Percentiles rank a stretch among this genome's conserved stretches.
These are phyloP conservation scores for Strigops habroptila DNA, from an alignment of 2,113 vertebrate species.

Conservation along the genomic window DNA sequence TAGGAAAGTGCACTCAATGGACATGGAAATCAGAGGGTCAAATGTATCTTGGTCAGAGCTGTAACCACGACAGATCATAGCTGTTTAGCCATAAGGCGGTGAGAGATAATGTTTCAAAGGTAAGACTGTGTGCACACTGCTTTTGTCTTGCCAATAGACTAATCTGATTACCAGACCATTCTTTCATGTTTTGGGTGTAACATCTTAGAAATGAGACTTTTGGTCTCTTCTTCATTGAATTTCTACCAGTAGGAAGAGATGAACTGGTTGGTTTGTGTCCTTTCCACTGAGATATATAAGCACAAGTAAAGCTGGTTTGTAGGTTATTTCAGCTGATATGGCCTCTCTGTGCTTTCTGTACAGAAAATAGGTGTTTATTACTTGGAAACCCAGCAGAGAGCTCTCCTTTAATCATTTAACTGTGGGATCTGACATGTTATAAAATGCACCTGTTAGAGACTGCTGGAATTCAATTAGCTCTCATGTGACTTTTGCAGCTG, in stretches of 20 bases:
- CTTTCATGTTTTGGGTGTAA: not conserved
- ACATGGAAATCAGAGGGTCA: not conserved
- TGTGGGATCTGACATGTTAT: constrained; percentile 56
- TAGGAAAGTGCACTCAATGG: not conserved
- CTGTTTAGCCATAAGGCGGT: not conserved
- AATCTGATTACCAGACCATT: not conserved
- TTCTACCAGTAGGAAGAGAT: not conserved
- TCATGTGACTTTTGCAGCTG: constrained; percentile 54
- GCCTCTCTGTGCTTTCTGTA: not conserved
- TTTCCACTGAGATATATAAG: not conserved
- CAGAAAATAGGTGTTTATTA: constrained; percentile 51
- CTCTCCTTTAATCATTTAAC: constrained; percentile 46
- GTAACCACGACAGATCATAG: not conserved
- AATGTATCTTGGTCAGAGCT: not conserved
- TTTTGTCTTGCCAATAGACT: constrained; percentile 5
- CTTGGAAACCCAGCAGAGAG: constrained; percentile 43
- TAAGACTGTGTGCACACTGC: not conserved
- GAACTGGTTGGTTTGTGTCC: not conserved
- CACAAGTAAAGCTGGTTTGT: not conserved
- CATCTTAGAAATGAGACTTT: not conserved
- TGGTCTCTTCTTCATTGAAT: not conserved
- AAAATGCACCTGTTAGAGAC: constrained; percentile 60
- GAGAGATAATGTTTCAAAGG: constrained; percentile 33
- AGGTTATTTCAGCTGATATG: constrained; percentile 40
- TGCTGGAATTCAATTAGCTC: constrained; percentile 54